phyloP scores from a whole-genome alignment of 2,888 invertebrate species.

The Rambutsinella grinnellia region DNA sequence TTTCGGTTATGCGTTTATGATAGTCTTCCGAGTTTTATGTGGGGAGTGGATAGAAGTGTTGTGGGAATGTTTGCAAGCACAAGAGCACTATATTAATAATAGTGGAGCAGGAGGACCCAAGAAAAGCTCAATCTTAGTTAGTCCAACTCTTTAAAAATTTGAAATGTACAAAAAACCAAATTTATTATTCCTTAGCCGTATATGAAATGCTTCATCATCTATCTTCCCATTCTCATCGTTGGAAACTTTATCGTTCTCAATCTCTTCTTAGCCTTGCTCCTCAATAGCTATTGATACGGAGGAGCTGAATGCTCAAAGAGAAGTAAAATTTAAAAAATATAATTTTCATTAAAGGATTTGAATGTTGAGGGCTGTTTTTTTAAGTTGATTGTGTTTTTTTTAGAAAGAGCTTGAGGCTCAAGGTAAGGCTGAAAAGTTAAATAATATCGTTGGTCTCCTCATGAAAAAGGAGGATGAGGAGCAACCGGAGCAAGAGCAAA shows the following conservation, averaged over 20 bases:
- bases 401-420: conserved; percentile 63
- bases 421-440: conserved; percentile 60
- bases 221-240: conserved; percentile 75
- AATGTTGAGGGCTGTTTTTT: no score
- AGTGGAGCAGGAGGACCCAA: no score
- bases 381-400: not conserved
- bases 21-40: conserved; percentile 96
- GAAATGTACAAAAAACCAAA: no score
- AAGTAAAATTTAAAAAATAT: not conserved
- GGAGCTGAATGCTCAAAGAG: conserved; percentile 90
- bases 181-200: no score
- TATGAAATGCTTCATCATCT: conserved; percentile 94
- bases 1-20: conserved; percentile 97
- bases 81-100: no score
- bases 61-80: conserved; percentile 97
- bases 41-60: conserved; percentile 98
- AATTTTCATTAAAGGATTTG: no score
- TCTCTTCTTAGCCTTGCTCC: conserved; percentile 76
- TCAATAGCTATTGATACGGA: conserved; percentile 95
- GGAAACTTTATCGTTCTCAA: conserved; percentile 42
- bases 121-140: no score
- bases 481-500: no score
- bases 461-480: conserved; percentile 33
- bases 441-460: conserved; percentile 62
- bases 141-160: no score